Evolutionary conservation across 2,888 invertebrate genomes (phyloP), one percentile per base, ranked within the genome.

Genomic region (Leucania comma): DNA sequence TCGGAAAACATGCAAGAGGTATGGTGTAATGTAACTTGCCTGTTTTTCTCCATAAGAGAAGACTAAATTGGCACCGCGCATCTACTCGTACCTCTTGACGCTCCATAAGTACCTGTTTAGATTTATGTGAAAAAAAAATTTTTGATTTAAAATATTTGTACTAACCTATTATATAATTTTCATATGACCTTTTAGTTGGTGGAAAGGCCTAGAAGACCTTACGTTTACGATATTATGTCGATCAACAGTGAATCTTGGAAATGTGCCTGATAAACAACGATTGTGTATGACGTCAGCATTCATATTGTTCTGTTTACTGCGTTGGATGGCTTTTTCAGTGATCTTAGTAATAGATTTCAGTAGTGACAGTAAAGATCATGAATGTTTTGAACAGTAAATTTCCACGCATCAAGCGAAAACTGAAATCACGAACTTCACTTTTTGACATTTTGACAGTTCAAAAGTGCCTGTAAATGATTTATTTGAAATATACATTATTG

Each of bases 201-300:
- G 24, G 9, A 8, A 42, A 71, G 12, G n/a, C 29, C 63, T 50
- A n/a, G 24, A 9, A 62, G 32, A 12, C 3, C 17, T 9, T 24
- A n/a, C 54, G 63, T 72, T 71, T 57, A 57, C 48, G 26, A 17
- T 56, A 62, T 17, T 1, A 56, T 46, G 22, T 29, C 29, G 38
- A 48, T 54, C 62, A 14, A 14, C 24, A 63, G 24, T 17, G 5
- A 17, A n/a, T 63, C 48, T 72, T 71, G 71, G 71, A 72, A 71
- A 42, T 63, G 29, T 72, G 71, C 71, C 71, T 63, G 48, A 22
- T 71, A 72, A 57, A 64, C 72, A 64, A 9, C 20, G 56, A 38
- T 14, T 14, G 14, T 50, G 42, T 14, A 38, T 50, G 42, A 71
- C 71, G 48, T 29, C 24, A 20, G 24, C 56, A 64, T 42, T 50